Evolutionary conservation across 1,140 invertebrate species (phyloP).

Genomic region (Microplitis mediator): DNA sequence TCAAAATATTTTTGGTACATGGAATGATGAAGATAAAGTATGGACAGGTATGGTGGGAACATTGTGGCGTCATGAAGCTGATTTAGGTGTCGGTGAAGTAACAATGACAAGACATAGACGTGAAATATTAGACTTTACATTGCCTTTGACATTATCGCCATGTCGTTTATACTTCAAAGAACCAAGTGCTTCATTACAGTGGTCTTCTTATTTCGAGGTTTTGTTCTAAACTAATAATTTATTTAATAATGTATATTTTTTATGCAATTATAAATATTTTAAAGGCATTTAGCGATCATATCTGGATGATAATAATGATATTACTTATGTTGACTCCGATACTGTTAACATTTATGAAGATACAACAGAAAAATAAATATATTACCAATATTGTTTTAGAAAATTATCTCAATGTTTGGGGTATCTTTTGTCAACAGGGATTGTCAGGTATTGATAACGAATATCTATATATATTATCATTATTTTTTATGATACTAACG

Average conservation of each 20-base stretch:
- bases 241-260: not conserved
- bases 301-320: constrained; percentile 37
- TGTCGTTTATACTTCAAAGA: constrained; percentile 39
- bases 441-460: constrained; percentile 34
- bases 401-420: constrained; percentile 41
- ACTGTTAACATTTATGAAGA: constrained; percentile 39
- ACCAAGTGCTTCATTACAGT: constrained; percentile 31
- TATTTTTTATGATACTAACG: not conserved
- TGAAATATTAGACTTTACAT: constrained; percentile 42
- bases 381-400: constrained; percentile 25
- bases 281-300: constrained; percentile 33
- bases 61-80: constrained; percentile 29
- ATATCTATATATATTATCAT: not conserved
- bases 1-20: constrained; percentile 33
- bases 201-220: constrained; percentile 45
- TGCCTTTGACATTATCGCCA: constrained; percentile 40
- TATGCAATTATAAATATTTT: not conserved
- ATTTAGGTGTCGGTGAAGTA: constrained; percentile 43
- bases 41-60: constrained; percentile 47
- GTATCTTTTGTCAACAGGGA: constrained; percentile 47
- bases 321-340: constrained; percentile 13
- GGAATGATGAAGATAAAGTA: constrained; percentile 10
- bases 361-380: constrained; percentile 15
- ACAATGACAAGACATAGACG: constrained; percentile 38
- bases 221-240: not conserved